A percentile compares a stretch with the other conserved stretches of the same genome.
Evolutionary conservation across 2,113 vertebrate species (phyloP).

Genomic region (Petromus typicus): DNA sequence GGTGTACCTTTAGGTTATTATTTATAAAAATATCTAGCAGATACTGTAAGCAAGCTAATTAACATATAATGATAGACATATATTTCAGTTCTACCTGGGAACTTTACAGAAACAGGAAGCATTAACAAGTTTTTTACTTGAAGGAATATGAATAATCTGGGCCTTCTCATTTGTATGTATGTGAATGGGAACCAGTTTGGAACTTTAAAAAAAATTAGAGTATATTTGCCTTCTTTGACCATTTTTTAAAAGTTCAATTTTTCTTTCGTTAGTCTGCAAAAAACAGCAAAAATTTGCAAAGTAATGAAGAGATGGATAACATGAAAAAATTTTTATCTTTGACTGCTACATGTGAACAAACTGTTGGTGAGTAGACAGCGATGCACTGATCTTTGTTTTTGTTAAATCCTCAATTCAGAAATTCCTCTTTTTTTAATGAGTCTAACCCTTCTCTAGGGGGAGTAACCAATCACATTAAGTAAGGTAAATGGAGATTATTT

Average conservation of each 20-base stretch:
- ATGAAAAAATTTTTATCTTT: conserved; percentile 90
- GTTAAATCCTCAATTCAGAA: not conserved
- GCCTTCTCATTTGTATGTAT: not conserved
- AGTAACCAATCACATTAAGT: not conserved
- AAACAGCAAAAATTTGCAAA: conserved; percentile 79
- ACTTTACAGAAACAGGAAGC: conserved; percentile 32
- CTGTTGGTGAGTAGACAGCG: conserved; percentile 81
- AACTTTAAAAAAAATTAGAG: not conserved
- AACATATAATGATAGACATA: not conserved
- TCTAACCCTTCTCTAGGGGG: not conserved
- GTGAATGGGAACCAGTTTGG: not conserved
- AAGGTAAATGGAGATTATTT: not conserved
- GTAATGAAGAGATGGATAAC: conserved; percentile 90
- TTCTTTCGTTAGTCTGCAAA: conserved; percentile 80
- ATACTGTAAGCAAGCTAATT: conserved; percentile 42
- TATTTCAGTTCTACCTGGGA: not conserved
- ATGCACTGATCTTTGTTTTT: not conserved
- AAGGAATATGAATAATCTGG: not conserved
- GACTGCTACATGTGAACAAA: conserved; percentile 75
- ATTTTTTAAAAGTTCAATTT: conserved; percentile 60
- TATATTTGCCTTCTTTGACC: not conserved
- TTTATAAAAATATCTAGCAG: conserved; percentile 36
- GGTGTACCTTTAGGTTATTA: not conserved
- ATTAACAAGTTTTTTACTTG: conserved; percentile 27
- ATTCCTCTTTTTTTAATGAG: not conserved